Conservation (phyloP, 2,797 vertebrate species). For the Lates japonicus region DNA sequence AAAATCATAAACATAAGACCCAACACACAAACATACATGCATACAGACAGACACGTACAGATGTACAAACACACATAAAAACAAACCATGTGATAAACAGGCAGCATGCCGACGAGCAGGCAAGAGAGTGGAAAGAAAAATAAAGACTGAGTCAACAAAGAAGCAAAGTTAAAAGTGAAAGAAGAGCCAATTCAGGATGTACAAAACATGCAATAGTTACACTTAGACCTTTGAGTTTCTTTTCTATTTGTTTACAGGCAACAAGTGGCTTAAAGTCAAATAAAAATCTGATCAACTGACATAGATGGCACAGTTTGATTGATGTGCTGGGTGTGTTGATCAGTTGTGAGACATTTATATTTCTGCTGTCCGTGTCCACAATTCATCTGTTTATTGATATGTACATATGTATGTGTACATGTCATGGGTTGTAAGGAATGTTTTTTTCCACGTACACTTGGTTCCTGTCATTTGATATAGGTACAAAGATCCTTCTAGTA, state of each 20-base stretch:
- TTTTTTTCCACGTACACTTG: background rate
- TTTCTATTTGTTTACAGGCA: background rate
- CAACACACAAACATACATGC: background rate
- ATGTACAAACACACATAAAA: slow-evolving; percentile 23
- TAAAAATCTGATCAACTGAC: too few species aligned
- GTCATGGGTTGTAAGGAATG: too few species aligned
- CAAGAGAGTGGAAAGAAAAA: slow-evolving; percentile 59
- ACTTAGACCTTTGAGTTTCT: background rate
- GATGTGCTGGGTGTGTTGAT: background rate
- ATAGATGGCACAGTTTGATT: background rate
- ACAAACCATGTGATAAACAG: slow-evolving; percentile 69
- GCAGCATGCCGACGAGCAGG: slow-evolving; percentile 69
- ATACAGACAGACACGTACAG: slow-evolving; percentile 22
- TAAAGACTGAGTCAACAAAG: slow-evolving; percentile 28
- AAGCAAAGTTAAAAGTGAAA: slow-evolving; percentile 15
- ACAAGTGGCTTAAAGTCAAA: too few species aligned
- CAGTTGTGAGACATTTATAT: background rate
- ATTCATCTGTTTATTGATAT: too few species aligned
- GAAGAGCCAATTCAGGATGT: background rate
- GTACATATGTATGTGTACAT: background rate
- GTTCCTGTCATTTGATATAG: too few species aligned
- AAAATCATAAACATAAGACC: background rate
- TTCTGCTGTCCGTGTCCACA: background rate
- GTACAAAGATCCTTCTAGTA: background rate
- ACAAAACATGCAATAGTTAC: slow-evolving; percentile 36